phyloP scores from a whole-genome alignment of 2,888 invertebrate species.

The Gibbula magus region DNA sequence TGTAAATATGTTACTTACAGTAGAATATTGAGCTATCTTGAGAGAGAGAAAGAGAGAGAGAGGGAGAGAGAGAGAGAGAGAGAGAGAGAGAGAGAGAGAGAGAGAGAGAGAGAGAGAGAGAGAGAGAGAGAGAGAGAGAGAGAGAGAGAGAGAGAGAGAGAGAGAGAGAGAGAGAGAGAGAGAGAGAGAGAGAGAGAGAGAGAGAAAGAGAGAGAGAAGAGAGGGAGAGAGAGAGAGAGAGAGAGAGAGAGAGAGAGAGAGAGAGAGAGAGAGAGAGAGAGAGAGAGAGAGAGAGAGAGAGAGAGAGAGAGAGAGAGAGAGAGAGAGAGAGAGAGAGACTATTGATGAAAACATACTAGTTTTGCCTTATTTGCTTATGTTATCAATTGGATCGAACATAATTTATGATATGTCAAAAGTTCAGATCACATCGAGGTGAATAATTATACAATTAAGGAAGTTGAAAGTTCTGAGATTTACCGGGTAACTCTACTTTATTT shows the following conservation, averaged over 20 bases:
- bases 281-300: neutral
- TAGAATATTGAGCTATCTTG: too few species aligned
- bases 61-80: too few species aligned
- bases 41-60: too few species aligned
- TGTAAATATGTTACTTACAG: too few species aligned
- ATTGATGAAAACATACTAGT: too few species aligned
- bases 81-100: neutral
- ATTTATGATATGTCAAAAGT: too few species aligned
- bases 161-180: constrained; percentile 18
- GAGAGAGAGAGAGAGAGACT: neutral
- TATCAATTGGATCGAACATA: too few species aligned
- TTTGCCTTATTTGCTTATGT: too few species aligned
- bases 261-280: neutral
- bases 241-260: neutral
- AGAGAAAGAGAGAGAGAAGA: neutral
- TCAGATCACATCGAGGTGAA: too few species aligned
- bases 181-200: constrained; percentile 7
- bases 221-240: neutral
- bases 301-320: neutral
- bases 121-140: neutral
- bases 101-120: neutral
- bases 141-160: neutral
- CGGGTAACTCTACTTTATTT: too few species aligned
- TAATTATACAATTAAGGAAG: too few species aligned
- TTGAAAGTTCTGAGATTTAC: too few species aligned